These are phyloP conservation scores for Cryptophagus acutangulus DNA, from an alignment of 2,888 invertebrate genomes.

Conservation along the genomic window DNA sequence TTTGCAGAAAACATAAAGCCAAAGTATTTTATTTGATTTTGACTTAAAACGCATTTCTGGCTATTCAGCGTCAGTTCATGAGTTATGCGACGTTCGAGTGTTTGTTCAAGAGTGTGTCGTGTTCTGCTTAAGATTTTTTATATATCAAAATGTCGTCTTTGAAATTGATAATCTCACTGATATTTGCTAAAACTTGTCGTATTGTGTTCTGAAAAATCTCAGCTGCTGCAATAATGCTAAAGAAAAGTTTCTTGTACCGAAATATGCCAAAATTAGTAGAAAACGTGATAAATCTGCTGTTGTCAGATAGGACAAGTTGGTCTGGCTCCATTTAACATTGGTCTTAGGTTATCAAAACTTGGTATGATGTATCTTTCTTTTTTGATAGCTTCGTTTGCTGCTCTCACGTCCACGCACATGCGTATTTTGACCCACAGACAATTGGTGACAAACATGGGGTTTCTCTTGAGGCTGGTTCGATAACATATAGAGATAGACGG, in stretches of 20 bases:
- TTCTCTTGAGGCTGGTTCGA: conserved; percentile 17
- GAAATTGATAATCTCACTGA: conserved; percentile 35
- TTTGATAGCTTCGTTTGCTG: conserved; percentile 19
- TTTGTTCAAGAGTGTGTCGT: conserved; percentile 29
- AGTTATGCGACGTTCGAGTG: conserved; percentile 26
- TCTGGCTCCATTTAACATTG: conserved; percentile 13
- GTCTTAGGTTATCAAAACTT: conserved; percentile 16
- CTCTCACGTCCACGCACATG: conserved; percentile 18
- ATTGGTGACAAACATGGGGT: conserved; percentile 21
- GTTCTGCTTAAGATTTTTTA: conserved; percentile 31
- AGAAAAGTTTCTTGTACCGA: conserved; percentile 39
- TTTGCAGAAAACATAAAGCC: conserved; percentile 30
- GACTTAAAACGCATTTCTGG: conserved; percentile 34
- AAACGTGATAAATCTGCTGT: conserved; percentile 37
- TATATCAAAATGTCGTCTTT: conserved; percentile 42
- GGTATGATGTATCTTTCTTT: conserved; percentile 16
- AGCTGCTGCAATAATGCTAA: conserved; percentile 42
- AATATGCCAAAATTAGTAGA: conserved; percentile 36
- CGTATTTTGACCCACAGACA: conserved; percentile 15
- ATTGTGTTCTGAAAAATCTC: conserved; percentile 45
- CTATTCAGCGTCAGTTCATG: conserved; percentile 29
- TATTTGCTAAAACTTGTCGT: conserved; percentile 33
- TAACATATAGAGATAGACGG: conserved; percentile 14
- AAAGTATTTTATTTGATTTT: conserved; percentile 28
- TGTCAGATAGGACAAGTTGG: conserved; percentile 35